phyloP scores from a whole-genome alignment of 2,797 vertebrate species.

The Gorsachius magnificus region DNA sequence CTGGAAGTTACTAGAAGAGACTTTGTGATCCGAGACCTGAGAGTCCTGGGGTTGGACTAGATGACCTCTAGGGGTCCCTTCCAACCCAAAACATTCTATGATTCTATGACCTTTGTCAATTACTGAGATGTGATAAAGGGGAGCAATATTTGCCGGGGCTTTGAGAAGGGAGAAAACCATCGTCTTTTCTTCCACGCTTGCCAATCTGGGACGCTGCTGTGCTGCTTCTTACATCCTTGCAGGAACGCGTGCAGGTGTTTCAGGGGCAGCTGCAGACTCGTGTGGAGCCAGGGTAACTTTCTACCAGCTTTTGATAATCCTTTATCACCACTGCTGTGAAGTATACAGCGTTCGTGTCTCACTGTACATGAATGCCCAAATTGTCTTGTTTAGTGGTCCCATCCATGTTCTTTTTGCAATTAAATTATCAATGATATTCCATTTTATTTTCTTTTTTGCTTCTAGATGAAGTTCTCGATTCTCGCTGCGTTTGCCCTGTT shows the following conservation, averaged over 20 bases:
- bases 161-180: not conserved
- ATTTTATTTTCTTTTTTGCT: not conserved
- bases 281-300: not conserved
- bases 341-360: not conserved
- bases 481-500: constrained; percentile 73
- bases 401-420: not conserved
- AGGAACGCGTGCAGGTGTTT: not conserved
- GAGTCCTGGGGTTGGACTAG: too few relatives aligned
- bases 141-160: not conserved
- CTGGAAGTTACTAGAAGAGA: not conserved
- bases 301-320: not conserved
- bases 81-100: too few relatives aligned
- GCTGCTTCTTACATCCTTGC: fast-evolving
- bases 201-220: not conserved
- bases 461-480: constrained; percentile 80
- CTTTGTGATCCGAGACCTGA: not conserved
- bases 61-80: too few relatives aligned
- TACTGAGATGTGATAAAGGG: not conserved
- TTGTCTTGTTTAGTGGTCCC: not conserved
- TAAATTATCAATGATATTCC: fast-evolving
- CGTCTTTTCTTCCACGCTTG: fast-evolving
- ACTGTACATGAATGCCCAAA: not conserved
- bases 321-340: too few relatives aligned
- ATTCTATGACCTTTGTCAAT: not conserved
- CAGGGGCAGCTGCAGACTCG: not conserved